phyloP scores from a whole-genome alignment of 2,113 vertebrate genomes.

The Hepsetus odoe region DNA sequence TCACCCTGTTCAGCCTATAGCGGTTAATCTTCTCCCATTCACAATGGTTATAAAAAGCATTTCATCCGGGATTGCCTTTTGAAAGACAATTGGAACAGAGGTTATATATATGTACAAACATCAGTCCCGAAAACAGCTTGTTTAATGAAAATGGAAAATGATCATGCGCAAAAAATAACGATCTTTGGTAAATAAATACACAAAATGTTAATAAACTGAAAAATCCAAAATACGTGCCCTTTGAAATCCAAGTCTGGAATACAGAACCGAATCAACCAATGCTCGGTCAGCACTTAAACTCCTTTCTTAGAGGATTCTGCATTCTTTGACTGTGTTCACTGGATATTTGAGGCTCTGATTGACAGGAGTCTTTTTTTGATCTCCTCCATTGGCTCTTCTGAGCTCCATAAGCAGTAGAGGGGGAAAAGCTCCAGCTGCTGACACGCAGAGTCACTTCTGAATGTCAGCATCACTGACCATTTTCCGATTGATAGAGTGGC shows the following conservation, averaged over 20 bases:
- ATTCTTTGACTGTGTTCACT: neutral
- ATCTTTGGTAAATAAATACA: no score
- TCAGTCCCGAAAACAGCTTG: no score
- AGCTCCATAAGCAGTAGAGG: conserved; percentile 11
- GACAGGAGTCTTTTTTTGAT: conserved; percentile 12
- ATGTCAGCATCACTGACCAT: conserved; percentile 30
- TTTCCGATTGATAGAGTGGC: conserved; percentile 42
- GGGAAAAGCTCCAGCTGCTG: neutral
- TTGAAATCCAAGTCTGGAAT: neutral
- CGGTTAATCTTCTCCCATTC: no score
- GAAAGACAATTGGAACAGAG: no score
- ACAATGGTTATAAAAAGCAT: no score
- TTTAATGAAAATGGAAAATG: no score
- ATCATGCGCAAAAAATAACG: no score
- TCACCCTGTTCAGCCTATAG: no score
- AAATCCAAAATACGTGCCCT: neutral
- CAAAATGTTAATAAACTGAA: no score
- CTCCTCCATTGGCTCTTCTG: conserved; percentile 8
- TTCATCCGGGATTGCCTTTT: no score
- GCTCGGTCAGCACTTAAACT: neutral
- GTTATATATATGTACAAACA: no score
- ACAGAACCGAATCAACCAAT: neutral
- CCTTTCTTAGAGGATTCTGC: neutral
- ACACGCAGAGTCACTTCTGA: conserved; percentile 13
- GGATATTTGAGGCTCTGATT: neutral